Base-by-base conservation (phyloP, 2,888 invertebrate genomes). In the Syrista parreyssii region DNA sequence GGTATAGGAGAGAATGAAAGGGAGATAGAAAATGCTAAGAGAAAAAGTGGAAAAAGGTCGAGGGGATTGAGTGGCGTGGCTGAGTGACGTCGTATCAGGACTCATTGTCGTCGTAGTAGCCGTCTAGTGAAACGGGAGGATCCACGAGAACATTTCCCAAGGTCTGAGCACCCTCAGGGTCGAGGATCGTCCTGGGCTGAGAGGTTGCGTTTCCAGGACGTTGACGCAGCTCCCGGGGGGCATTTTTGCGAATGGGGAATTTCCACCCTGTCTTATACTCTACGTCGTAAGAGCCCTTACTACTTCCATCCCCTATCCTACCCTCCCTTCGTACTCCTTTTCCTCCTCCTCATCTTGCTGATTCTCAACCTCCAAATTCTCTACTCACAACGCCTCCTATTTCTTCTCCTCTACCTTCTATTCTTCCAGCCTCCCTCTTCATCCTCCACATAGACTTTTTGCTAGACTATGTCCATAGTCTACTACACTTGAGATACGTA, bases 181-280 rank as follows among this genome's bases (percentile, higher is more conserved):
- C 33, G 31, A 71, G 32, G 71, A 11, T 71, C 55, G 55, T 55
- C 55, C 23, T 74, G 80, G 79, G 78, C 78, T 73, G 78, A 73
- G 74, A 68, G 32, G 78, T 81, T 76, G 75, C 76, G 74, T 81
- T 80, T 81, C 68, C 78, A 85, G 88, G 87, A 89, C 89, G 89
- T 90, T 90, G 90, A 90, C 90, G 88, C 86, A 87, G 86, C 86
- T 90, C 91, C 89, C 91, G 85, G 82, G 89, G 87, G 91, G 87
- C 88, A 90, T 88, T 90, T 91, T 90, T 87, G 85, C 87, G 86
- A 85, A 86, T 85, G 82, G 84, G 83, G 86, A 85, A 86, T 85
- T 80, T 82, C 83, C 83, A 83, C 84, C 83, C 83, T 84, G 82
- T 82, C 86, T 83, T 80, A 80, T 82, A 82, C 82, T 85, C 84